Evolutionary conservation across 2,113 vertebrate species (phyloP).

Genomic region (Salvelinus fontinalis): DNA sequence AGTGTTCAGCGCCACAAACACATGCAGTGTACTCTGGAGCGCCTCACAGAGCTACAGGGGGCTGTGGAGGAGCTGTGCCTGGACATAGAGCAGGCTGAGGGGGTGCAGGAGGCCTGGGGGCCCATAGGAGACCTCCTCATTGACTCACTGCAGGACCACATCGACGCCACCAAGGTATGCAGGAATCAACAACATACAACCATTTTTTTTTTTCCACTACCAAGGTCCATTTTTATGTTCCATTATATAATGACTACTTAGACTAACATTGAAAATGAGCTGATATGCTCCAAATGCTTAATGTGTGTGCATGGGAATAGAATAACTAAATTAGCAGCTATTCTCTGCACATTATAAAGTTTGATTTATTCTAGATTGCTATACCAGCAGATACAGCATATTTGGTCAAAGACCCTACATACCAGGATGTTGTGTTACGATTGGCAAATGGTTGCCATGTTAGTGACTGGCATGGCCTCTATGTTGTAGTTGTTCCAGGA

Average conservation of each 20-base stretch:
- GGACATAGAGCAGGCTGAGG: constrained; percentile 78
- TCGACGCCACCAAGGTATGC: constrained; percentile 78
- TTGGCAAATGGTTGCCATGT: neutral
- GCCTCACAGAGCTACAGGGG: constrained; percentile 78
- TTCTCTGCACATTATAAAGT: too few relatives aligned
- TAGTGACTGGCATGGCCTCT: neutral
- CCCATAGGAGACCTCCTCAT: constrained; percentile 85
- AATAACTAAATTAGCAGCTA: too few relatives aligned
- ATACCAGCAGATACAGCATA: too few relatives aligned
- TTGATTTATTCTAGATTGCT: too few relatives aligned
- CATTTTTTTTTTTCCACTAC: too few relatives aligned
- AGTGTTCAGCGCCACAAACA: constrained; percentile 81
- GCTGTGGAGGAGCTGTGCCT: constrained; percentile 76
- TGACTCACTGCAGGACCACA: constrained; percentile 83
- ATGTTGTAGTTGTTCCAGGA: constrained; percentile 78
- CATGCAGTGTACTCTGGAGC: constrained; percentile 76
- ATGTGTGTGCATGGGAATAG: too few relatives aligned
- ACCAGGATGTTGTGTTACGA: neutral
- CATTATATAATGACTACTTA: too few relatives aligned
- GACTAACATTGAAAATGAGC: too few relatives aligned
- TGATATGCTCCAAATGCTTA: too few relatives aligned
- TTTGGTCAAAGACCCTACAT: too few relatives aligned
- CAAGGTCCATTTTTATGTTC: too few relatives aligned
- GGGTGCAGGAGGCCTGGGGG: constrained; percentile 78
- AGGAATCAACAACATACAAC: too few relatives aligned